phyloP scores from a whole-genome alignment of 2,113 vertebrate species.

The Rhabdomys dilectus region DNA sequence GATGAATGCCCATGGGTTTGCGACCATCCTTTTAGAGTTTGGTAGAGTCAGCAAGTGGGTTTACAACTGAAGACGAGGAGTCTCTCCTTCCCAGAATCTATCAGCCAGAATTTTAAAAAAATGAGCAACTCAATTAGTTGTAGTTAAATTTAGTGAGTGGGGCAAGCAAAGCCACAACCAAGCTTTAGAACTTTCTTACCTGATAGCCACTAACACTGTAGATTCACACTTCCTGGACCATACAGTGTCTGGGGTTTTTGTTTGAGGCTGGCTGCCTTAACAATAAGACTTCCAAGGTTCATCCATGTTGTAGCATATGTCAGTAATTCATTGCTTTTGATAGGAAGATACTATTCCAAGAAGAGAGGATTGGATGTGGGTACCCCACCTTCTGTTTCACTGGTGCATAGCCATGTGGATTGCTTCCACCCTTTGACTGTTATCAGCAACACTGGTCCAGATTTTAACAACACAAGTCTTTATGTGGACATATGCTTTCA shows the following conservation, averaged over 20 bases:
- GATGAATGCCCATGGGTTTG: too few relatives aligned
- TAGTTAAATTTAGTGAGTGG: background rate
- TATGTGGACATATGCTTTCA: background rate
- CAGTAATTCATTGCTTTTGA: background rate
- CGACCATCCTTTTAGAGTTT: background rate
- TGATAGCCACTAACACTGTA: background rate
- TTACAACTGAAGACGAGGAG: background rate
- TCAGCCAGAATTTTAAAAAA: too few relatives aligned
- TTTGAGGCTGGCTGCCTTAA: background rate
- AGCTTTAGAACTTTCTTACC: background rate
- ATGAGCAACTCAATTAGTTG: background rate
- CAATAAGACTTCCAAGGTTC: background rate
- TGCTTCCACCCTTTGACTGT: background rate
- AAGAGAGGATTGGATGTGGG: background rate
- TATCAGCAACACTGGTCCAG: background rate
- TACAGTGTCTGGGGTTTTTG: background rate
- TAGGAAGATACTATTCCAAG: constrained; percentile 13
- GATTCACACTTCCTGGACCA: constrained; percentile 11
- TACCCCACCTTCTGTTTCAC: background rate
- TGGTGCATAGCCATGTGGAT: background rate
- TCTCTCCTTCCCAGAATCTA: background rate
- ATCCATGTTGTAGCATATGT: background rate
- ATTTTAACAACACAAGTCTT: background rate
- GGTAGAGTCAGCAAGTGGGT: background rate
- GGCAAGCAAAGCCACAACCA: background rate